These are phyloP conservation scores for Labeo calbasu DNA, from an alignment of 2,797 vertebrate genomes.

Conservation along the genomic window DNA sequence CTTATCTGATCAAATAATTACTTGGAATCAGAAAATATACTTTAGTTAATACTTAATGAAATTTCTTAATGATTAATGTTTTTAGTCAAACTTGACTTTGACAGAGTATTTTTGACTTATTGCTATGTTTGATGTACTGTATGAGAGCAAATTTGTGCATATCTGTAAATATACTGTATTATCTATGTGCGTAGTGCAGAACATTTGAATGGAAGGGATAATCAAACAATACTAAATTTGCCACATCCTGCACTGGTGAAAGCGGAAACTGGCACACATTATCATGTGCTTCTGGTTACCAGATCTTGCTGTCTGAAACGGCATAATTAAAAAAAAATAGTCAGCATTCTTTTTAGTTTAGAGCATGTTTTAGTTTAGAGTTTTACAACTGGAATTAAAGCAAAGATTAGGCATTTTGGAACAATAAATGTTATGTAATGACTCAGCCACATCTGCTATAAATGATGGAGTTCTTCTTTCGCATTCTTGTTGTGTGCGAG, in stretches of 20 bases:
- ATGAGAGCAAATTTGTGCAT: background rate
- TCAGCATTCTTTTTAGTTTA: background rate
- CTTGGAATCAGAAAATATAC: background rate
- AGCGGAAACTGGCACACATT: background rate
- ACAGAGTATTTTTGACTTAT: background rate
- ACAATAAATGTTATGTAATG: constrained; percentile 28
- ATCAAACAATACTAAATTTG: constrained; percentile 26
- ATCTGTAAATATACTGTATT: no score
- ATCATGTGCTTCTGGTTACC: constrained; percentile 13
- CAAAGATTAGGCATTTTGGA: background rate
- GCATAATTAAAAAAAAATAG: background rate
- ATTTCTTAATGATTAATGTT: no score
- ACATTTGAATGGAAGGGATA: background rate
- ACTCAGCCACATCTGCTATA: constrained; percentile 4
- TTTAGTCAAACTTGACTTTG: background rate
- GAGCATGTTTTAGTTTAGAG: background rate
- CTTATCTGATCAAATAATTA: background rate
- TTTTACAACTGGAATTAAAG: background rate
- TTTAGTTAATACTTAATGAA: no score
- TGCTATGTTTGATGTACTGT: background rate
- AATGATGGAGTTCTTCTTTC: constrained; percentile 38
- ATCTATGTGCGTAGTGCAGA: background rate
- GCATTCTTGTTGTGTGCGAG: constrained; percentile 30
- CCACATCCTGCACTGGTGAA: constrained; percentile 26
- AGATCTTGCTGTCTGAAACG: background rate